Evolutionary conservation across 2,113 vertebrate genomes (phyloP), one percentile per base, ranked within the genome.

Genomic region (Gobius niger): DNA sequence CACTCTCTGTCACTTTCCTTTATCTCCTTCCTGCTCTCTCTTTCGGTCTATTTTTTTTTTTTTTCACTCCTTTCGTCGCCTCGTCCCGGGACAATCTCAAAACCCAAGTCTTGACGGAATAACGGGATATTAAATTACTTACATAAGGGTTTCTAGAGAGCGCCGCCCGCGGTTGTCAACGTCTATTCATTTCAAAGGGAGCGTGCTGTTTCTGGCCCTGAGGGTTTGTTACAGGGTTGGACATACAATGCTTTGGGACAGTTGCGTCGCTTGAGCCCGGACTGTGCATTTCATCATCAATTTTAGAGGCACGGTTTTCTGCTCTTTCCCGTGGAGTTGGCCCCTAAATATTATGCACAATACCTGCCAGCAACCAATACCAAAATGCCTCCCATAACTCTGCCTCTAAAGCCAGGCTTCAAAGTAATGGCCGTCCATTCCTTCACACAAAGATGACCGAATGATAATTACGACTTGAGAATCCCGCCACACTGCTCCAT

Each of bases 71-170:
- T 14, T 14, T 14, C 11, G 5, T 14, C 15, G 3, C 1, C 9
- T 6, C 12, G 13, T 50, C 11, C 13, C 13, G 11, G 47, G 18
- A 46, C 54, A 7, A 62, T 56, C 73, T 66, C 65, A 14, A 57
- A 44, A 71, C 63, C 61, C 60, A 34, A 41, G 71, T 73, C 71
- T 65, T 77, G 24, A 5, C 16, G 54, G 75, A 75, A 70, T 76
- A 77, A 84, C 82, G 54, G 49, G 5, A 86, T 85, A 84, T 82
- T 85, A 73, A 62, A 85, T 75, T 41, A 82, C 76, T 83, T 85
- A 79, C 70, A 78, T 85, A 81, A 83, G 68, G 76, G 73, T 34
- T 49, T 14, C 47, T 67, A 75, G 47, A 53, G 6, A 68, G 73
- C 82, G 75, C 68, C 41, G 75, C 62, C 65, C 76, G 76, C 64